Evolutionary conservation across 2,888 invertebrate species (phyloP).

Genomic region (Mechanitis messenoides): DNA sequence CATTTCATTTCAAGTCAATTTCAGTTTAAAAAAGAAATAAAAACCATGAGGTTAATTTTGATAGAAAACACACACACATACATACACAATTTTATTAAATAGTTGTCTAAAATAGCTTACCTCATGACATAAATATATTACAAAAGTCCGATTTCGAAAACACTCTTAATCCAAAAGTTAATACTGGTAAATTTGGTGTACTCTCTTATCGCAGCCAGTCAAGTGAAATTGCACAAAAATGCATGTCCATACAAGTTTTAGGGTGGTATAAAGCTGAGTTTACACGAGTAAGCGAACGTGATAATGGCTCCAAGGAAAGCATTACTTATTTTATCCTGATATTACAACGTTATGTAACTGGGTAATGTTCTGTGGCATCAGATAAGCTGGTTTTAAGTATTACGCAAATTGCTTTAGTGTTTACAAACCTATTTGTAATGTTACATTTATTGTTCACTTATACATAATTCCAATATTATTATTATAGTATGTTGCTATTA

Average conservation of each 20-base stretch:
- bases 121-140: too few relatives aligned
- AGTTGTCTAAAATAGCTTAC: too few relatives aligned
- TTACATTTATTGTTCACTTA: background rate
- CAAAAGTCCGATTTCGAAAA: too few relatives aligned
- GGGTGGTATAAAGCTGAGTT: background rate
- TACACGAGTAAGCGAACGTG: constrained; percentile 4
- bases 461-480: background rate
- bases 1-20: too few relatives aligned
- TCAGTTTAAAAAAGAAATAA: too few relatives aligned
- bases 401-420: constrained; percentile 3
- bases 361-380: constrained; percentile 4
- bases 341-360: constrained; percentile 6
- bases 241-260: background rate
- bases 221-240: constrained; percentile 1
- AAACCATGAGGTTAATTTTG: too few relatives aligned
- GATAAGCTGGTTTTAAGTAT: constrained; percentile 5
- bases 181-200: too few relatives aligned
- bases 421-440: background rate
- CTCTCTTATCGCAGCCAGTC: too few relatives aligned
- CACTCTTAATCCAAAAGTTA: too few relatives aligned
- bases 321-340: constrained; percentile 7
- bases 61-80: too few relatives aligned
- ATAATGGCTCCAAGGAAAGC: constrained; percentile 5
- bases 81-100: too few relatives aligned
- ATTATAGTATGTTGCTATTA: background rate